Percentiles rank a stretch among this genome's conserved stretches.
These are phyloP conservation scores for Ceratotherium simum DNA, from an alignment of 2,113 vertebrate genomes.

Conservation along the genomic window DNA sequence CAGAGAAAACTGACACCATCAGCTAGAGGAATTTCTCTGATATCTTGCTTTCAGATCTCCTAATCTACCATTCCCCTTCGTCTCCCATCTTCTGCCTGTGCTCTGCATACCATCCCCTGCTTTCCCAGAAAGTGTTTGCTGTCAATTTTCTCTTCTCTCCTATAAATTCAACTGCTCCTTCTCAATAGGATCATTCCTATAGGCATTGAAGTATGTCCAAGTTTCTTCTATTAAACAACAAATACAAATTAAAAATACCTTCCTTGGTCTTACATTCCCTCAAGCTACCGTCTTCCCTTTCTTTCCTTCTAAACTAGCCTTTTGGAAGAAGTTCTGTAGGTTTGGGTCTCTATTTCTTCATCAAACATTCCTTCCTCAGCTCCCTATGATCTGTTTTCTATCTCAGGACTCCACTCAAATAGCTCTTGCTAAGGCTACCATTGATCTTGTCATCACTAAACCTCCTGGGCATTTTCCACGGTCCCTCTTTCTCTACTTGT, in stretches of 20 bases:
- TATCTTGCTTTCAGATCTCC: background rate
- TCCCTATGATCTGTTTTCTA: background rate
- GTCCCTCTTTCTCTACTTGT: background rate
- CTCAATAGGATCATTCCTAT: background rate
- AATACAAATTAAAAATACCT: background rate
- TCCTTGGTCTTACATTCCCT: background rate
- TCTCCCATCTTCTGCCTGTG: background rate
- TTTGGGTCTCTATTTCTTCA: background rate
- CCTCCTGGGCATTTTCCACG: background rate
- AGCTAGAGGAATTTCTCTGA: background rate
- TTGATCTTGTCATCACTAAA: background rate
- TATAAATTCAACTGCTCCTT: background rate
- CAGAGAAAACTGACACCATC: constrained; percentile 17
- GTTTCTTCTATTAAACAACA: background rate
- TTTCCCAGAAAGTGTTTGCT: background rate
- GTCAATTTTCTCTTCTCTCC: background rate
- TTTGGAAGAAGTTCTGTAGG: background rate
- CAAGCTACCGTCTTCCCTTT: background rate
- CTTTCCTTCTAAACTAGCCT: background rate
- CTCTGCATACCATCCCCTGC: background rate
- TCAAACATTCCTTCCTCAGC: background rate
- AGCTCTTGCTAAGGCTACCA: background rate
- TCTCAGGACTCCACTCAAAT: background rate
- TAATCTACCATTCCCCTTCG: background rate
- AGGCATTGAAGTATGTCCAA: background rate